phyloP scores from a whole-genome alignment of 2,797 vertebrate species.

The Brachyrhaphis roseni region DNA sequence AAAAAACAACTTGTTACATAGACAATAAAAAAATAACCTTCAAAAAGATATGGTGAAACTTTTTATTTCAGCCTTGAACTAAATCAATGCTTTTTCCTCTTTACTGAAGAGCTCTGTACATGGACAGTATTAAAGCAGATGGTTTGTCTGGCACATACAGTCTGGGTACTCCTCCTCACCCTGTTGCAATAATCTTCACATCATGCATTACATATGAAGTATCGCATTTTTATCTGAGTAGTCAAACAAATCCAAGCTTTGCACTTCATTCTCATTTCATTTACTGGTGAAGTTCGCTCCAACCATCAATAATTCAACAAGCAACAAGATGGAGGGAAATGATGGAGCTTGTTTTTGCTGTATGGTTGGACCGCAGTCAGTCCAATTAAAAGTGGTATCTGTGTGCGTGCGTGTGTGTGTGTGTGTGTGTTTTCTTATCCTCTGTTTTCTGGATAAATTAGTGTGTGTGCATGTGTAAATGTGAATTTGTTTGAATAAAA shows the following conservation, averaged over 20 bases:
- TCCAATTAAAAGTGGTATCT: conserved; percentile 78
- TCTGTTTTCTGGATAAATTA: conserved; percentile 77
- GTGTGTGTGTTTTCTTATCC: conserved; percentile 37
- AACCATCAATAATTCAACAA: conserved; percentile 71
- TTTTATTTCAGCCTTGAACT: conserved; percentile 18
- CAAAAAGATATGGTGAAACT: not conserved
- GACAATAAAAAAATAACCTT: conserved; percentile 19
- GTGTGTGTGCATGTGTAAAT: conserved; percentile 23
- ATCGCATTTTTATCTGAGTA: conserved; percentile 61
- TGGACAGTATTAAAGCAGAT: conserved; percentile 66
- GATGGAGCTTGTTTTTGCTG: conserved; percentile 70
- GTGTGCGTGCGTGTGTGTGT: conserved; percentile 10
- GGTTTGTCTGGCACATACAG: conserved; percentile 67
- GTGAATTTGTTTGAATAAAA: conserved; percentile 43
- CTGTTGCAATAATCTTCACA: conserved; percentile 56
- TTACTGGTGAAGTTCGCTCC: conserved; percentile 48
- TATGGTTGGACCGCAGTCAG: conserved; percentile 73
- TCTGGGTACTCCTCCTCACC: conserved; percentile 54
- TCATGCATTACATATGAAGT: conserved; percentile 66
- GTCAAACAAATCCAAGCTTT: conserved; percentile 54
- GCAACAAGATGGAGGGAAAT: conserved; percentile 70
- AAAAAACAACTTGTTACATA: not conserved
- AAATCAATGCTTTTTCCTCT: conserved; percentile 21
- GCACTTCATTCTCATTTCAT: conserved; percentile 43
- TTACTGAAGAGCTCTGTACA: conserved; percentile 55